phyloP scores from a whole-genome alignment of 2,113 vertebrate genomes.

The Hassar affinis region DNA sequence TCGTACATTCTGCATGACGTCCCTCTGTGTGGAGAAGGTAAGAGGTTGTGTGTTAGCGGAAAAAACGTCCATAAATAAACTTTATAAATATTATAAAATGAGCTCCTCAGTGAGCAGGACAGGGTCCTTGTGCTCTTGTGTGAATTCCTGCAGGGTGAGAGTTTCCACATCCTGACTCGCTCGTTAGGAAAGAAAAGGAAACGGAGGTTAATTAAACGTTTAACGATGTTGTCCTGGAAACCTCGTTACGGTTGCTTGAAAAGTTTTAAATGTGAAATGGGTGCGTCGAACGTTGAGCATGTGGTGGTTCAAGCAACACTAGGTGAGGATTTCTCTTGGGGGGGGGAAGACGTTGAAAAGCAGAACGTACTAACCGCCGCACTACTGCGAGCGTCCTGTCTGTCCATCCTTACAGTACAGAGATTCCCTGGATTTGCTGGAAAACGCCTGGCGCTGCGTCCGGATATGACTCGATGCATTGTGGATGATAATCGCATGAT shows the following conservation, averaged over 20 bases:
- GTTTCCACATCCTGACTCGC: no score
- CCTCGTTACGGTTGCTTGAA: no score
- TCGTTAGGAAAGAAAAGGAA: no score
- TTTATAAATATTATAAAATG: background rate
- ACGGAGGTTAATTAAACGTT: no score
- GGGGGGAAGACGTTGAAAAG: background rate
- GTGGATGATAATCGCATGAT: background rate
- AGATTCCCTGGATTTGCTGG: slow-evolving; percentile 15
- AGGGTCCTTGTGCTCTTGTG: no score
- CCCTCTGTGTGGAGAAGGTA: background rate
- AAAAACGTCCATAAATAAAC: background rate
- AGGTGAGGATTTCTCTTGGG: slow-evolving; percentile 31
- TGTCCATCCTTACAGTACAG: slow-evolving; percentile 10
- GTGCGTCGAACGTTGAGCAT: no score
- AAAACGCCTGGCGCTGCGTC: background rate
- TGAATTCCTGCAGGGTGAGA: no score
- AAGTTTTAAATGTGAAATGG: no score
- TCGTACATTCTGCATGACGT: no score
- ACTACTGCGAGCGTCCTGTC: slow-evolving; percentile 2
- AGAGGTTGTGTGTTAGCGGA: background rate
- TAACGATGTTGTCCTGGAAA: no score
- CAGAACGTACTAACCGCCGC: background rate
- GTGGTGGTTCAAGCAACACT: slow-evolving; percentile 28
- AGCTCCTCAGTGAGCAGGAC: slow-evolving; percentile 29
- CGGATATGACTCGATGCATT: background rate